Evolutionary conservation across 2,113 vertebrate species (phyloP).

Genomic region (Lamprotornis superbus): DNA sequence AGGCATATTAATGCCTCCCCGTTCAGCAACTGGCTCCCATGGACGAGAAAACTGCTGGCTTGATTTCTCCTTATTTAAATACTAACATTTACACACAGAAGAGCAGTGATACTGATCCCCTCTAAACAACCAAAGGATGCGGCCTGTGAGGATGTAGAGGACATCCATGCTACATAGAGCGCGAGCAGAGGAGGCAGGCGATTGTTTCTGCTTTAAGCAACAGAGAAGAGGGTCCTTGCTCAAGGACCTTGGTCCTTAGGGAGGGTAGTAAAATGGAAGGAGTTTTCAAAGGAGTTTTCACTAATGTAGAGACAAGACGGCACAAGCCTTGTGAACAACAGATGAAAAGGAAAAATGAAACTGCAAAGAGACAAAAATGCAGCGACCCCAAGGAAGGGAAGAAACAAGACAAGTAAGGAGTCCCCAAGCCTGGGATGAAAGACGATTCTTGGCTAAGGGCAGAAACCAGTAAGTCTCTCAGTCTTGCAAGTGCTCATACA

Average conservation of each 20-base stretch:
- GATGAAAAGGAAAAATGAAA: not conserved
- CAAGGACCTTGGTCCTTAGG: not conserved
- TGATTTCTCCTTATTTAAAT: not conserved
- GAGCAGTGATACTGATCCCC: not conserved
- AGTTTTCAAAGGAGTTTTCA: not conserved
- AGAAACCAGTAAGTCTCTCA: not conserved
- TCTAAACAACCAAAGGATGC: not conserved
- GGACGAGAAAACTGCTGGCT: fast-evolving
- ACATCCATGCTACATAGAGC: not conserved
- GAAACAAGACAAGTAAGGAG: not conserved
- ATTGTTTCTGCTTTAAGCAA: not conserved
- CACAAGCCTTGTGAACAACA: not conserved
- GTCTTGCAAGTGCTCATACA: not conserved
- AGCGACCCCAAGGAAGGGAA: not conserved
- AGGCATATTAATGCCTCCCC: not conserved
- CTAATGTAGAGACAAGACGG: not conserved
- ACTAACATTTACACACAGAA: not conserved
- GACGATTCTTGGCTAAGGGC: not conserved
- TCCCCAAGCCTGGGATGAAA: not conserved
- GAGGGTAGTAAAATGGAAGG: not conserved
- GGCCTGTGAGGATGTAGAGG: not conserved
- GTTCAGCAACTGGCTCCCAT: not conserved
- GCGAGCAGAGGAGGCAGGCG: not conserved
- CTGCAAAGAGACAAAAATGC: not conserved
- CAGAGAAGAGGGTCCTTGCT: not conserved